These are phyloP conservation scores for Acronicta psi DNA, from an alignment of 2,888 invertebrate species.

Conservation along the genomic window DNA sequence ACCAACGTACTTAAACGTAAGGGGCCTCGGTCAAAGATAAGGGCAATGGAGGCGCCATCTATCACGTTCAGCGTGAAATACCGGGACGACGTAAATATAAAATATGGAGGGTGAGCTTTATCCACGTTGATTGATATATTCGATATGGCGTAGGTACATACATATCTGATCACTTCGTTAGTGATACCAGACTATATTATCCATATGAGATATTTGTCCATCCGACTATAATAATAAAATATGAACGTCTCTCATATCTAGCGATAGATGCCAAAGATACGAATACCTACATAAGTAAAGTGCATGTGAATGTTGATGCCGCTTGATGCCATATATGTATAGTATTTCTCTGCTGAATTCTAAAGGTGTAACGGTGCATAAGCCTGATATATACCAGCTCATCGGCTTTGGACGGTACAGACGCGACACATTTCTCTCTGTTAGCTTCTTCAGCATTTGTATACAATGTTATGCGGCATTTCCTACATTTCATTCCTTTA, in stretches of 20 bases:
- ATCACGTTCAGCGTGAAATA: constrained; percentile 42
- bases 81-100: constrained; percentile 22
- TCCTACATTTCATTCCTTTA: constrained; percentile 22
- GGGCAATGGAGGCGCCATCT: constrained; percentile 40
- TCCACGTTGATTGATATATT: constrained; percentile 51
- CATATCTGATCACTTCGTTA: constrained; percentile 26
- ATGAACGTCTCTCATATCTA: neutral
- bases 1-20: constrained; percentile 13
- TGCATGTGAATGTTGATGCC: constrained; percentile 15
- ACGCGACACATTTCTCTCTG: constrained; percentile 29
- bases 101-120: constrained; percentile 33
- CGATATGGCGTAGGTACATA: constrained; percentile 14
- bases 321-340: constrained; percentile 4
- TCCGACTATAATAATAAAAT: neutral
- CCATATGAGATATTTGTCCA: constrained; percentile 12
- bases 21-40: constrained; percentile 30
- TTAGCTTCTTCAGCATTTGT: constrained; percentile 28
- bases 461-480: constrained; percentile 27
- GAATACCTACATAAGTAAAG: neutral
- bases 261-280: neutral
- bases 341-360: constrained; percentile 19
- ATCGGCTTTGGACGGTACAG: constrained; percentile 20
- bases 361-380: constrained; percentile 42
- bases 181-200: constrained; percentile 21
- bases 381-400: constrained; percentile 23